These are phyloP conservation scores for Diplolepis rosae DNA, from an alignment of 2,888 invertebrate species.

Conservation along the genomic window DNA sequence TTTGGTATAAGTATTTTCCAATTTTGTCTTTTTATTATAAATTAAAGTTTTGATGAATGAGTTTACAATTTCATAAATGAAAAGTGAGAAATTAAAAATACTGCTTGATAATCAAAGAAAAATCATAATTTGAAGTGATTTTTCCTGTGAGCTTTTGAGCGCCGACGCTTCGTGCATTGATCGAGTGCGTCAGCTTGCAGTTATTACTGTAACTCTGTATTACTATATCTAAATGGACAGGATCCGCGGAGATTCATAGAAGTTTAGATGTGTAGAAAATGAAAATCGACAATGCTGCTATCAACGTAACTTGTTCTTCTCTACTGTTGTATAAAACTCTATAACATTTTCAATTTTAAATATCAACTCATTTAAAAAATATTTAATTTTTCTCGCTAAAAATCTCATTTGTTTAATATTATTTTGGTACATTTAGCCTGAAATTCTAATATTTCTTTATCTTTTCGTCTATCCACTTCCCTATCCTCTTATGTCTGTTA, in stretches of 20 bases:
- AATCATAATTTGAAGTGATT: conserved; percentile 1
- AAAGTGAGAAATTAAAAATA: background rate
- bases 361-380: background rate
- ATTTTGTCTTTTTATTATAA: background rate
- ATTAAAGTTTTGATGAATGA: background rate
- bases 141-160: conserved; percentile 51
- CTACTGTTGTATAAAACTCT: background rate
- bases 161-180: conserved; percentile 67
- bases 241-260: conserved; percentile 40
- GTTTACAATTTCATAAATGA: background rate
- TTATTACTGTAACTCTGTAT: conserved; percentile 63
- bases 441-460: too few species aligned
- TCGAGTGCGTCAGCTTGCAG: conserved; percentile 73
- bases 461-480: too few species aligned
- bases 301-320: background rate
- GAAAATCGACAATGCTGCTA: conserved; percentile 38
- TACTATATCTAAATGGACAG: conserved; percentile 48
- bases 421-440: too few species aligned
- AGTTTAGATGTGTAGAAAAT: conserved; percentile 34
- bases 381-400: too few species aligned
- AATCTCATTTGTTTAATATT: too few species aligned
- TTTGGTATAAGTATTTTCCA: too few species aligned
- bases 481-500: too few species aligned
- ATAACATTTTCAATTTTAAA: background rate
- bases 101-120: background rate